These are phyloP conservation scores for Drosophila orena DNA, from an alignment of 1,140 invertebrate genomes.

Conservation along the genomic window DNA sequence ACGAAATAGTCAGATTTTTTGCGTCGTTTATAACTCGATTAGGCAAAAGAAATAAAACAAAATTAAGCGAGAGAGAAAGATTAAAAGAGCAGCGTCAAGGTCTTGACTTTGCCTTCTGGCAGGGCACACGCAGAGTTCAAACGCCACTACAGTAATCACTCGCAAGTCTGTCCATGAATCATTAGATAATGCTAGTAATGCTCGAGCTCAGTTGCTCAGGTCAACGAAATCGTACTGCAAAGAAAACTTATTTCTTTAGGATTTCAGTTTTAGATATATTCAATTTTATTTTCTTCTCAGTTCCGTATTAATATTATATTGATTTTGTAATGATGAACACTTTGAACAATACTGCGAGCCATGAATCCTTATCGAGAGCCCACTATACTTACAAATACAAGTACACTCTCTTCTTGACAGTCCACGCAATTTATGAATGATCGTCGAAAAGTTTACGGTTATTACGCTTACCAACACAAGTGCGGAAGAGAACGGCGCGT, in stretches of 20 bases:
- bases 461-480: conserved; percentile 67
- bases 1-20: conserved; percentile 44
- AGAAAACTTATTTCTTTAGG: too few species aligned
- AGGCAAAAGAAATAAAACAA: conserved; percentile 43
- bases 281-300: neutral
- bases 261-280: too few species aligned
- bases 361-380: neutral
- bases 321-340: neutral
- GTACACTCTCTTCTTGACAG: conserved; percentile 40
- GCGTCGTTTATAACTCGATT: conserved; percentile 49
- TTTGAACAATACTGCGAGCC: neutral
- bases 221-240: too few species aligned
- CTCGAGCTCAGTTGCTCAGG: neutral
- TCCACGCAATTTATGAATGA: conserved; percentile 80
- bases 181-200: neutral
- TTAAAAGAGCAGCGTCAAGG: conserved; percentile 48
- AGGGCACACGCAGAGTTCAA: conserved; percentile 65
- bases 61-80: conserved; percentile 4
- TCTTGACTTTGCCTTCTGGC: conserved; percentile 55
- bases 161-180: neutral
- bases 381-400: conserved; percentile 16
- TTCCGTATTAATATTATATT: neutral
- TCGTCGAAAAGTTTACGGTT: conserved; percentile 68
- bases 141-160: conserved; percentile 25
- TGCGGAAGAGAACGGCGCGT: conserved; percentile 32